Percentiles rank a stretch among this genome's conserved stretches.
Conservation (phyloP, 2,113 vertebrate genomes). For the Gymnobelideus leadbeateri region DNA sequence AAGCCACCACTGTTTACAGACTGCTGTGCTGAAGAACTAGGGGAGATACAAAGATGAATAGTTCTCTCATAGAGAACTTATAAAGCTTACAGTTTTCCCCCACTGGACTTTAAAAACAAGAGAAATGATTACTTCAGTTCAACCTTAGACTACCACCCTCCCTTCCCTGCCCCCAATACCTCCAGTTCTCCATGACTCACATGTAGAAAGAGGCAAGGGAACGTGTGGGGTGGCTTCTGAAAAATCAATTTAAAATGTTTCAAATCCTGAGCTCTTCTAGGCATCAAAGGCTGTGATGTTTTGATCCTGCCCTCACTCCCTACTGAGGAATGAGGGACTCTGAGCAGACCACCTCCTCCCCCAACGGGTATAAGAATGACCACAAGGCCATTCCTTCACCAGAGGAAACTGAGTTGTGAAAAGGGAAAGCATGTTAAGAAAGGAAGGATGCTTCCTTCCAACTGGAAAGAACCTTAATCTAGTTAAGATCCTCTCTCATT, state of each 20-base stretch:
- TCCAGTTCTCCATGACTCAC: neutral
- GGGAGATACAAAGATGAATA: slow-evolving; percentile 2
- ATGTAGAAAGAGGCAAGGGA: neutral
- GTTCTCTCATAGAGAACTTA: neutral
- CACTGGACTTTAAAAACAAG: neutral
- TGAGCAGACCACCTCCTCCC: neutral
- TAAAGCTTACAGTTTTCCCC: neutral
- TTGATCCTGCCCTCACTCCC: neutral
- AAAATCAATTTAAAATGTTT: neutral
- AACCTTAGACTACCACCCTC: neutral
- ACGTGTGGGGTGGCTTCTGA: neutral
- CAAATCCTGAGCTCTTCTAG: neutral
- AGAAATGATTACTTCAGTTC: neutral
- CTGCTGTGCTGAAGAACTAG: neutral
- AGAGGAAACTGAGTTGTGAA: neutral
- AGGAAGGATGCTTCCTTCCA: neutral
- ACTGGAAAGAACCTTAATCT: neutral
- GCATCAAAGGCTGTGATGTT: neutral
- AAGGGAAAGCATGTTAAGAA: neutral
- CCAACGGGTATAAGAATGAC: neutral
- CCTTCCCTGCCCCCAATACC: neutral
- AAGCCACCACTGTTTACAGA: neutral
- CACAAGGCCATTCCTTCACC: neutral
- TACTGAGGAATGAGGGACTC: neutral
- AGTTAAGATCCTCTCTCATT: neutral